A percentile compares a stretch with the other conserved stretches of the same genome.
Evolutionary conservation across 2,888 invertebrate species (phyloP).

Genomic region (Xanthorhoe designata): DNA sequence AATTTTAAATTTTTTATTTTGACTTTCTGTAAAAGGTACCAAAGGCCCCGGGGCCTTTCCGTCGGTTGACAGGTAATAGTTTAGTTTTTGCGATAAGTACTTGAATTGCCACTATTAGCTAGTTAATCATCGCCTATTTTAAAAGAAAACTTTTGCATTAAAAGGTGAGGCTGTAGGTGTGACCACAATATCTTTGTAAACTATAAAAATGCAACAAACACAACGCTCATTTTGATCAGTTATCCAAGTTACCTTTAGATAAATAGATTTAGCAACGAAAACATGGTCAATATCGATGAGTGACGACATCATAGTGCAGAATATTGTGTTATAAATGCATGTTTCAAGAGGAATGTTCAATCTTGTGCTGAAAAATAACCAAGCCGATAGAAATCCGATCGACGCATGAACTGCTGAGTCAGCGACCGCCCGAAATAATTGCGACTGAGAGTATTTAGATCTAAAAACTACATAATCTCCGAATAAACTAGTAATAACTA

Average conservation of each 20-base stretch:
- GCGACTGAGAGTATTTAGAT: conserved; percentile 64
- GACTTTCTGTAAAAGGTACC: too few relatives aligned
- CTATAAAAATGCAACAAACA: too few relatives aligned
- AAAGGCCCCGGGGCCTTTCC: too few relatives aligned
- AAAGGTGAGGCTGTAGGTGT: too few relatives aligned
- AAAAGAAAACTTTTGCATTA: too few relatives aligned
- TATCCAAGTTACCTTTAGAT: conserved; percentile 61
- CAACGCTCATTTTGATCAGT: conserved; percentile 10
- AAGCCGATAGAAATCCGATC: conserved; percentile 65
- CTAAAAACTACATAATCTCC: conserved; percentile 74
- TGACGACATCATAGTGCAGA: conserved; percentile 68
- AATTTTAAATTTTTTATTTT: too few relatives aligned
- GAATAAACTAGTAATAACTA: conserved; percentile 56
- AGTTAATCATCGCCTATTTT: too few relatives aligned
- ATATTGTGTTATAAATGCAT: conserved; percentile 54
- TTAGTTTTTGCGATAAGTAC: too few relatives aligned
- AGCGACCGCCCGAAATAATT: conserved; percentile 61
- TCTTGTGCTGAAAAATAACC: conserved; percentile 66
- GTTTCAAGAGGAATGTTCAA: conserved; percentile 49
- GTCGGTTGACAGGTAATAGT: too few relatives aligned
- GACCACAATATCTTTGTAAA: too few relatives aligned
- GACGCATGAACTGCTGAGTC: conserved; percentile 67
- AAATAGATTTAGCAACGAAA: conserved; percentile 70
- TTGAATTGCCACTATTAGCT: too few relatives aligned
- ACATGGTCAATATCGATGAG: conserved; percentile 75